Conservation (phyloP, 2,888 invertebrate genomes). For the Drosophila formosana region DNA sequence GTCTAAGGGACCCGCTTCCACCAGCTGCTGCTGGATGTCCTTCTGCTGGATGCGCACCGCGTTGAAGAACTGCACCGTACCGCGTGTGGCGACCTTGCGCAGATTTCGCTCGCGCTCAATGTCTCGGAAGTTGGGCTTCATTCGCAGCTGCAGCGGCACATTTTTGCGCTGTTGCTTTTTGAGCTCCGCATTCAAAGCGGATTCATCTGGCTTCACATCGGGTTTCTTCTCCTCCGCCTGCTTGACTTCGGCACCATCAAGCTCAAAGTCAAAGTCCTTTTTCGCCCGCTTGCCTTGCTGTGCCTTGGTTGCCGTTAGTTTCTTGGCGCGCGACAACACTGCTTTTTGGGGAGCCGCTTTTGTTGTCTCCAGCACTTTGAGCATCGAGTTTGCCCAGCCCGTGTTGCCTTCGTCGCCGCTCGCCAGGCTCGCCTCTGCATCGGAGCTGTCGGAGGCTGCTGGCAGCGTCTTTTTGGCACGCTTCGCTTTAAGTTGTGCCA, state of each 20-base stretch:
- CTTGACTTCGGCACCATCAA: constrained; percentile 87
- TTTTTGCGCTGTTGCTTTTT: constrained; percentile 74
- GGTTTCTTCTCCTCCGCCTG: constrained; percentile 82
- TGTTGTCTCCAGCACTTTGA: constrained; percentile 91
- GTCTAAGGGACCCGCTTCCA: constrained; percentile 90
- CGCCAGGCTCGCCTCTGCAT: constrained; percentile 33
- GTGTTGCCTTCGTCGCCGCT: constrained; percentile 86
- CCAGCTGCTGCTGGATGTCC: constrained; percentile 89
- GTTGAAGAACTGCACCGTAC: constrained; percentile 97
- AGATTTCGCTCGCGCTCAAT: constrained; percentile 91
- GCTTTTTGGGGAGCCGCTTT: constrained; percentile 91
- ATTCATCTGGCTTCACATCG: constrained; percentile 84
- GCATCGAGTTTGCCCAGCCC: constrained; percentile 93
- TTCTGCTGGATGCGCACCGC: constrained; percentile 95
- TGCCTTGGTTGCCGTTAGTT: constrained; percentile 86
- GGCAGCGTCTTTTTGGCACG: constrained; percentile 13
- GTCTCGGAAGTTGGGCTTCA: constrained; percentile 91
- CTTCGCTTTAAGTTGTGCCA: constrained; percentile 55
- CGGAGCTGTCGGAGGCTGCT: constrained; percentile 39
- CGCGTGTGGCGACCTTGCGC: constrained; percentile 94
- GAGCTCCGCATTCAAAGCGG: constrained; percentile 64
- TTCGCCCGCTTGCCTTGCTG: constrained; percentile 85
- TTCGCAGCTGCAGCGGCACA: constrained; percentile 87
- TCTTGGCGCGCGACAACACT: constrained; percentile 93
- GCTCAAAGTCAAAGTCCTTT: constrained; percentile 87